Conservation (phyloP, 2,113 vertebrate species). For the Etheostoma cragini region DNA sequence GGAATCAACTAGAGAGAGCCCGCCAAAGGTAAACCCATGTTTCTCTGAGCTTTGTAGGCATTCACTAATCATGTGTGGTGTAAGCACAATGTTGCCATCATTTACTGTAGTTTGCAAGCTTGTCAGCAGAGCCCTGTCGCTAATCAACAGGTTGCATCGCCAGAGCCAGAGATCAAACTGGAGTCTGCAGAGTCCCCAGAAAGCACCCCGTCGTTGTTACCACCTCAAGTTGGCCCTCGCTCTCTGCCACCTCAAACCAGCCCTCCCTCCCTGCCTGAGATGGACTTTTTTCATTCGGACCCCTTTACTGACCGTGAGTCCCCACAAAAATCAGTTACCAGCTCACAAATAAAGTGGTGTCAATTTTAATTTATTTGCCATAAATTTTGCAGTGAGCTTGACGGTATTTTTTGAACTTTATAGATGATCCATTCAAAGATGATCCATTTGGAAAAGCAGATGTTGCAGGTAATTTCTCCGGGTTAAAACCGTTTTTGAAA, state of each 20-base stretch:
- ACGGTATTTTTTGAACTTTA: constrained; percentile 46
- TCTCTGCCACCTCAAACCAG: constrained; percentile 72
- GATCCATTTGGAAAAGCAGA: constrained; percentile 95
- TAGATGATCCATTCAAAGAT: constrained; percentile 96
- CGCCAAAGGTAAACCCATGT: constrained; percentile 66
- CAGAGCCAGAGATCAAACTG: constrained; percentile 85
- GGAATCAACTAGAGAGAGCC: constrained; percentile 56
- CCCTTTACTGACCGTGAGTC: constrained; percentile 96
- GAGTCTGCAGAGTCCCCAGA: constrained; percentile 76
- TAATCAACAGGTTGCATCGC: constrained; percentile 85
- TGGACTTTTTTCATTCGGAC: constrained; percentile 96
- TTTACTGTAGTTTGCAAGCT: background rate
- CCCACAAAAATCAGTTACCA: background rate
- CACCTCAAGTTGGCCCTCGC: constrained; percentile 70
- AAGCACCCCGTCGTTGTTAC: constrained; percentile 75
- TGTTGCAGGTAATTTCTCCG: constrained; percentile 81
- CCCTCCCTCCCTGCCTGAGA: constrained; percentile 83
- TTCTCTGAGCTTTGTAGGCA: background rate
- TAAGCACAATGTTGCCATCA: background rate
- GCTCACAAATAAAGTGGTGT: background rate
- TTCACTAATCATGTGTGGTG: background rate
- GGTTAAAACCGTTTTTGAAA: background rate
- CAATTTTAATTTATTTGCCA: too few species aligned
- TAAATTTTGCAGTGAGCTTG: background rate
- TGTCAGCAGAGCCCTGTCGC: background rate